Evolutionary conservation across 2,113 vertebrate genomes (phyloP).

Genomic region (Spilogale gracilis): DNA sequence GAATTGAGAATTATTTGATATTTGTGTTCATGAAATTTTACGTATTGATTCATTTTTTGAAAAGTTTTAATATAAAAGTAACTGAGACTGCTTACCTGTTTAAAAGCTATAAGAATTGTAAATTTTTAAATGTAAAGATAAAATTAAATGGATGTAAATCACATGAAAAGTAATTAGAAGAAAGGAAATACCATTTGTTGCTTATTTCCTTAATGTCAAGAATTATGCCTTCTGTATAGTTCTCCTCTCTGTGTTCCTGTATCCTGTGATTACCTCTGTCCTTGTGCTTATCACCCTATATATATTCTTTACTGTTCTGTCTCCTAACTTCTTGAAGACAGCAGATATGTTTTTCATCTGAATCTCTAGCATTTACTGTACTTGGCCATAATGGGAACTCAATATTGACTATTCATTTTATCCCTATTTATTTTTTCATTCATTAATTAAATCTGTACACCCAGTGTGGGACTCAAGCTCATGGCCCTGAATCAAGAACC

Average conservation of each 20-base stretch:
- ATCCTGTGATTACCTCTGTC: not conserved
- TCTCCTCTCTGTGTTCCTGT: not conserved
- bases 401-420: not conserved
- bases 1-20: not conserved
- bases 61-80: conserved; percentile 10
- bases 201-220: not conserved
- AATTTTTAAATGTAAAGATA: not conserved
- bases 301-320: conserved; percentile 14
- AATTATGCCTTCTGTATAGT: not conserved
- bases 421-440: not conserved
- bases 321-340: not conserved
- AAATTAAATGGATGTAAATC: not conserved
- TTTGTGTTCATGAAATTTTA: conserved; percentile 31
- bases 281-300: not conserved
- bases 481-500: not conserved
- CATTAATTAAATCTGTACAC: not conserved
- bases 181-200: conserved; percentile 17
- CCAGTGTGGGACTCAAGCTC: not conserved
- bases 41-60: not conserved
- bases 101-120: not conserved
- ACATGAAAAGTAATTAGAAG: not conserved
- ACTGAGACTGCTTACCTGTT: not conserved
- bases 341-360: not conserved
- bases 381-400: not conserved
- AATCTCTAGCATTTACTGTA: not conserved